Conservation (phyloP, 2,797 vertebrate species). For the Enteromius unitaeniatus region DNA sequence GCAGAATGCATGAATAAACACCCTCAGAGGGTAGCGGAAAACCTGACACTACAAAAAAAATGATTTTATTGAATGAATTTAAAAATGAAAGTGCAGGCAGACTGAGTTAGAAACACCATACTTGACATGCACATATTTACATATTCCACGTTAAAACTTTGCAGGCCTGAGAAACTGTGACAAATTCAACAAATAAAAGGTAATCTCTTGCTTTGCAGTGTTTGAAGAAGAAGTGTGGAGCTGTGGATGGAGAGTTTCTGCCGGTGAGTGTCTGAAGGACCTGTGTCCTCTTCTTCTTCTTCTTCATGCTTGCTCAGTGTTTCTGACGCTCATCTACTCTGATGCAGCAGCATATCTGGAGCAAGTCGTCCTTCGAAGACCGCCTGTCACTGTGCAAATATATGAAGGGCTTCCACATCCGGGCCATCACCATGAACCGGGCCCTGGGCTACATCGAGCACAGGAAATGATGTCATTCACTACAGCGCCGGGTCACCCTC, state of each 20-base stretch:
- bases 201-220: constrained; percentile 24
- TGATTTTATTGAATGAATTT: not conserved
- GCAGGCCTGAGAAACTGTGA: not conserved
- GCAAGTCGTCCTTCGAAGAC: constrained; percentile 56
- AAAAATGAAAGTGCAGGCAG: not conserved
- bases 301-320: too few relatives aligned
- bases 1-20: not conserved
- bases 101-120: not conserved
- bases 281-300: too few relatives aligned
- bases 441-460: constrained; percentile 80
- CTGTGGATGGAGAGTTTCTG: not conserved
- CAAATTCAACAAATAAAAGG: not conserved
- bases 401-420: constrained; percentile 81
- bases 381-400: constrained; percentile 77
- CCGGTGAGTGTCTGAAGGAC: constrained; percentile 9
- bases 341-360: constrained; percentile 49
- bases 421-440: constrained; percentile 84
- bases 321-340: not conserved
- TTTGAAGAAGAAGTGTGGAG: not conserved
- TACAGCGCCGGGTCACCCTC: not conserved
- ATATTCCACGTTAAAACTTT: not conserved
- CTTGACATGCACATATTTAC: not conserved
- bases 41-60: not conserved
- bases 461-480: constrained; percentile 58
- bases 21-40: not conserved